Evolutionary conservation across 2,113 vertebrate genomes (phyloP), one percentile per base, ranked within the genome.

Genomic region (Bettongia penicillata): DNA sequence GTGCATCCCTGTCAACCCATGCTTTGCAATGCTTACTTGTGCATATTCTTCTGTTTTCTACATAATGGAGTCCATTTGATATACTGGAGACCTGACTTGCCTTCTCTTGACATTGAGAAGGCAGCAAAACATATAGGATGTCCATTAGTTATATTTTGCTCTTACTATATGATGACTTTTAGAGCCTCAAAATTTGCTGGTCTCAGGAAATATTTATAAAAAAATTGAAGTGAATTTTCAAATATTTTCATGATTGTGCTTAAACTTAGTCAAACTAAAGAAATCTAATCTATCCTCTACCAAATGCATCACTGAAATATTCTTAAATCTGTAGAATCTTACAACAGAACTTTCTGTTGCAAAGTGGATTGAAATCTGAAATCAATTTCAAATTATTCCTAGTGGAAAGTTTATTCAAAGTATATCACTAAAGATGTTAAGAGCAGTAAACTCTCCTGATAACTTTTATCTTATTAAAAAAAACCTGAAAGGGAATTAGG

Each of bases 401-500:
- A 84, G n/a, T 84, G 19, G 37, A 43, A 84, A 84, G 37, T 84
- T 84, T 43, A 43, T 84, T 84, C 37, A 84, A 43, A 93, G 51
- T 10, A 94, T 0, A 8, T 43, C 48, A 95, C 68, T n/a, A 23
- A 25, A 91, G 53, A 95, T 10, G 49, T 48, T 12, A 31, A 92
- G 12, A 0, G 52, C 68, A 68, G 12, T 51, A 51, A 84, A 31
- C 26, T 92, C 94, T 90, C 68, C 68, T 94, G 48, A 91, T 22
- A 51, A 50, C 6, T 57, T 6, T 11, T 51, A 93, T 61, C 95
- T 77, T 90, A 91, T 93, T 90, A 77, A 91, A 96, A 53, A 31
- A n/a, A 16, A n/a, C 31, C 53, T 77, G 95, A 93, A 91, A 52
- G 53, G 2, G 93, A 96, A 95, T 93, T 96, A 97, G 51, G 51